Evolutionary conservation across 1,140 invertebrate species (phyloP).

Genomic region (Rhyacophila brunnea): DNA sequence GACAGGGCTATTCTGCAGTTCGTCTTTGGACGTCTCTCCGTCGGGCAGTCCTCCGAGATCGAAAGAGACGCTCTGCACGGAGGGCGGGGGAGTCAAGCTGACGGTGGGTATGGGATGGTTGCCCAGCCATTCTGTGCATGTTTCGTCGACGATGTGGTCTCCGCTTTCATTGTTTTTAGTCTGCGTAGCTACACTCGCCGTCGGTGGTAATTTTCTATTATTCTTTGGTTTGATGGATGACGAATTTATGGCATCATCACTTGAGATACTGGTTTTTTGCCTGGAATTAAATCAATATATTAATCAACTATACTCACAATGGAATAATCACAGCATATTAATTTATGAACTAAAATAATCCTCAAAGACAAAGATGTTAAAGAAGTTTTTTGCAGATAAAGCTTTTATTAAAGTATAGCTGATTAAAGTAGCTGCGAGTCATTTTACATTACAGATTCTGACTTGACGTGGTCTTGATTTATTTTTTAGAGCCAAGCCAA

Average conservation of each 20-base stretch:
- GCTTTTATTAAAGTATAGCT: too few species aligned
- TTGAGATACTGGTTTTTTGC: constrained; percentile 1
- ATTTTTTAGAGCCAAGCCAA: too few species aligned
- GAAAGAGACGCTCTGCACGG: constrained; percentile 22
- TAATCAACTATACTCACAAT: too few species aligned
- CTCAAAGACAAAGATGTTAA: too few species aligned
- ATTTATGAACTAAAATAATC: too few species aligned
- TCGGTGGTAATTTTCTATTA: not conserved
- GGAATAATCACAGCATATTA: too few species aligned
- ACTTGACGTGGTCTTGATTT: too few species aligned
- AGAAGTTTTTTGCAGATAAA: too few species aligned
- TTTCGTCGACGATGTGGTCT: not conserved
- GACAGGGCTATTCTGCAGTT: constrained; percentile 17
- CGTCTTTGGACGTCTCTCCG: constrained; percentile 15
- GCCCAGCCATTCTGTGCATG: constrained; percentile 9
- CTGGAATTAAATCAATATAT: not conserved
- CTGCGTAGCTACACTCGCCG: constrained; percentile 16
- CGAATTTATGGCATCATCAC: not conserved
- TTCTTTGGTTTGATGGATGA: not conserved
- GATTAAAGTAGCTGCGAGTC: too few species aligned
- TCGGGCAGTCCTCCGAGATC: constrained; percentile 7
- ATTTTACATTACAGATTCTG: too few species aligned
- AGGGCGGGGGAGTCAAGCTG: constrained; percentile 25
- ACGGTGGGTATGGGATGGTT: constrained; percentile 22
- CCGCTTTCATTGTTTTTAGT: not conserved